Evolutionary conservation across 1,140 invertebrate genomes (phyloP).

Genomic region (Trialeurodes vaporariorum): DNA sequence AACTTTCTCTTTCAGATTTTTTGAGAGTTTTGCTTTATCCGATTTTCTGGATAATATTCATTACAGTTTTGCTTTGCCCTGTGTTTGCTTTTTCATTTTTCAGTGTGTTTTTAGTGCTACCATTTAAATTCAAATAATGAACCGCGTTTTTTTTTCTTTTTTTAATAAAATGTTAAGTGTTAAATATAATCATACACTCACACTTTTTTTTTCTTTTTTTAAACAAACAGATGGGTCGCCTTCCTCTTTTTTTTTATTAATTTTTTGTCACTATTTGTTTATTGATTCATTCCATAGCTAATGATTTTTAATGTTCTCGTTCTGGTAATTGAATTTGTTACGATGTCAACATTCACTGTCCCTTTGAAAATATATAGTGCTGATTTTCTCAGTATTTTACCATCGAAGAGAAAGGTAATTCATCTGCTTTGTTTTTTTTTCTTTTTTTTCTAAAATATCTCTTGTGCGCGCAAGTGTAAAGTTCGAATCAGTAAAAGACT

Average conservation of each 20-base stretch:
- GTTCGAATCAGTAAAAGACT: background rate
- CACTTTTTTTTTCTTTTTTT: slow-evolving; percentile 9
- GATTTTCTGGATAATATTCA: background rate
- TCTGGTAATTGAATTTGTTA: no score
- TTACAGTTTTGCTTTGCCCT: slow-evolving; percentile 8
- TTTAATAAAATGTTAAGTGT: slow-evolving; percentile 7
- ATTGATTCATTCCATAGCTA: slow-evolving; percentile 4
- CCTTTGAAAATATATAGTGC: no score
- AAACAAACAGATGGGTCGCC: slow-evolving; percentile 26
- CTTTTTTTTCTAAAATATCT: no score
- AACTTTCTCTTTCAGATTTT: background rate
- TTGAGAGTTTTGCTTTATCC: background rate
- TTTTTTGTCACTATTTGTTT: slow-evolving; percentile 7
- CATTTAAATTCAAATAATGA: background rate
- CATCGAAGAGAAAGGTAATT: slow-evolving; percentile 21
- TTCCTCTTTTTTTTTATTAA: slow-evolving; percentile 21
- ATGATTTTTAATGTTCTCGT: slow-evolving; percentile 5
- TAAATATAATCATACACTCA: background rate
- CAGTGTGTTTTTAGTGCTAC: background rate
- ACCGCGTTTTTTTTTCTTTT: slow-evolving; percentile 10
- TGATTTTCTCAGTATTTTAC: no score
- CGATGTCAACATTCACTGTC: no score
- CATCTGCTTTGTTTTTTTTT: slow-evolving; percentile 17
- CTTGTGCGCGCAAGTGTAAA: background rate
- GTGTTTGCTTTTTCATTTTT: slow-evolving; percentile 10